Evolutionary conservation across 2,888 invertebrate species (phyloP), one percentile per base, ranked within the genome.

Genomic region (Clunio marinus): DNA sequence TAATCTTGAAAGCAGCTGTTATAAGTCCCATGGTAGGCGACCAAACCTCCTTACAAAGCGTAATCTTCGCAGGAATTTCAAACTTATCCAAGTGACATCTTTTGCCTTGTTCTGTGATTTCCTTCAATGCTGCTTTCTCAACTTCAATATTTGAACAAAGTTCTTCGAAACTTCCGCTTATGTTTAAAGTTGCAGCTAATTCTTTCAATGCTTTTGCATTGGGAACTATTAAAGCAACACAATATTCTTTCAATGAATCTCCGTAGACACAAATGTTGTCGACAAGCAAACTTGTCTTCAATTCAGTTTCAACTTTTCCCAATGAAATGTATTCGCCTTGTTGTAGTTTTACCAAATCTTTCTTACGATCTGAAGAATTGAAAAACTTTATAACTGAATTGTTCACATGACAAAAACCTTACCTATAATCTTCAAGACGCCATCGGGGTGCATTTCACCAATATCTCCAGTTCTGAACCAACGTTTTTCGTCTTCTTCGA

Each of bases 401-500:
- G 8, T 37, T 67, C 10, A 17, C 46, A n/a, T 58, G n/a, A 32
- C 4, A 13, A 17, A 15, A 63, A 55, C 75, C 82, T 77, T 75
- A 96, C 96, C 98, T 74, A 99, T 96, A 75, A 99, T 96, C 81
- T 91, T 93, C 73, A 99, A 87, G 75, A 89, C 91, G 22, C 99
- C 99, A 80, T 99, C 97, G 45, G 85, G 83, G 75, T 96, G 91
- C 74, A 97, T 83, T 82, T 96, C 95, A 1, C 91, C 96, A 78
- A 99, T 91, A 80, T 99, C 99, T 1, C 99, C 99, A 15, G 96
- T 94, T 74, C 87, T 88, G 83, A 99, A 99, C 93, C 96, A 99
- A 72, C 90, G 83, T 70, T 83, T 84, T 1, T 91, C 95, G 73
- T 88, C 88, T 71, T 84, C 86, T 20, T 65, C 46, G 74, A 90